Evolutionary conservation across 2,113 vertebrate genomes (phyloP), one percentile per base, ranked within the genome.

Genomic region (Sialia sialis): DNA sequence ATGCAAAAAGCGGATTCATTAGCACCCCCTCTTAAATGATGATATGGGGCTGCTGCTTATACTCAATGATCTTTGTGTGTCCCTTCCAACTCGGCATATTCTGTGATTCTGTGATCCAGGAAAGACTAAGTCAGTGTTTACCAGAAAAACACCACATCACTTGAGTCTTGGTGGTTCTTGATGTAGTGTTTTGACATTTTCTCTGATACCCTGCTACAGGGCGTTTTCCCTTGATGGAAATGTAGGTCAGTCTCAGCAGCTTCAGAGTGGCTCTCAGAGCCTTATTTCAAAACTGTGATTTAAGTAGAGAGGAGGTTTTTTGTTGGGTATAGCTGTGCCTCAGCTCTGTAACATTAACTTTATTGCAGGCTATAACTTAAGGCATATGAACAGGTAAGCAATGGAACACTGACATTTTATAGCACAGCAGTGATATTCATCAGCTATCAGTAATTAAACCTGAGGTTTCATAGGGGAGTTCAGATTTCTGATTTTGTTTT

Each of bases 361-460:
- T 72, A 68, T 78, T 87, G 49, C 20, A 60, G 38, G 9, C 74
- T 75, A 4, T 94, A 84, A 60, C 19, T 95, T 84, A 34, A 0
- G 5, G 36, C 49, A 82, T 52, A 34, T 34, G 66, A 80, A 51
- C 59, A 78, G 46, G 44, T 89, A 79, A 68, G 82, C 74, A 91
- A 16, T 32, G 5, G 36, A 76, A 38, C 52, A 49, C 48, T 89
- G 89, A 22, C 41, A 6, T 51, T 91, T 89, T 93, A 43, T 52
- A 34, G 25, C 12, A 9, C 69, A 94, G 69, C 44, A 44, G 74
- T 4, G 6, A 38, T 59, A 60, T 72, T 93, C 21, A 52, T 75
- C 58, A 48, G 17, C 12, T 87, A 84, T 41, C 48, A 14, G 52
- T 93, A 87, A 91, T 91, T 93, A 91, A 93, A 84, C 27, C 29